Base-by-base conservation (phyloP, 2,888 invertebrate genomes). In the Himalopsyche tibetana region DNA sequence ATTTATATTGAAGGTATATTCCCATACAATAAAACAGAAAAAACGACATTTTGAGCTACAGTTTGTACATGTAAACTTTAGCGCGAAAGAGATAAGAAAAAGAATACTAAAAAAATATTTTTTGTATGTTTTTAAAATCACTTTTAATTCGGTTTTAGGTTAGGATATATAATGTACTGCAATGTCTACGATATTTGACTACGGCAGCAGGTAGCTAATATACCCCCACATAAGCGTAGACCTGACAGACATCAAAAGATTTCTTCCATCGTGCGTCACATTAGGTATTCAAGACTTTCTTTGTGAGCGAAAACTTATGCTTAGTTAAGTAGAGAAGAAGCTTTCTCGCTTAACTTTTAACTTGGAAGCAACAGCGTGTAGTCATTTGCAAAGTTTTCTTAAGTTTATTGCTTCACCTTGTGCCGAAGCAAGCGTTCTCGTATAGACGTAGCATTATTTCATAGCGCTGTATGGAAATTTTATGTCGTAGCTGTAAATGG, bases 311-410 rank as follows among this genome's bases (percentile, higher is more conserved):
- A 84, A 86, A 86, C 82, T 88, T 86, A 74, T 79, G 88, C 86
- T 85, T 84, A 86, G 86, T 86, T 85, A 85, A 85, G 86, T 85
- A 88, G 84, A 87, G 88, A 83, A 85, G 85, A 45, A 88, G 85
- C 86, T 86, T 83, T 84, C 86, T 82, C 84, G 86, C 86, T 86
- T 80, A 88, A 88, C 86, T 88, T 85, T 88, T 88, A 85, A 86
- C 86, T 86, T 84, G 85, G 85, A 82, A 86, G 86, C 86, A 87
- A 87, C 87, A 86, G 86, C 88, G 86, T 85, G 85, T 86, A 88
- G 86, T 86, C 86, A 88, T 88, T 88, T 88, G 86, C 87, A 84
- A 88, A 88, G 87, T 88, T 88, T 88, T 85, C 84, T 80, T 80
- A 87, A 88, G 80, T 87, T 87, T 87, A 87, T 87, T 87, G 86